Percentiles rank a stretch among this genome's conserved stretches.
Conservation (phyloP, 2,888 invertebrate genomes). For the Papilio protenor region DNA sequence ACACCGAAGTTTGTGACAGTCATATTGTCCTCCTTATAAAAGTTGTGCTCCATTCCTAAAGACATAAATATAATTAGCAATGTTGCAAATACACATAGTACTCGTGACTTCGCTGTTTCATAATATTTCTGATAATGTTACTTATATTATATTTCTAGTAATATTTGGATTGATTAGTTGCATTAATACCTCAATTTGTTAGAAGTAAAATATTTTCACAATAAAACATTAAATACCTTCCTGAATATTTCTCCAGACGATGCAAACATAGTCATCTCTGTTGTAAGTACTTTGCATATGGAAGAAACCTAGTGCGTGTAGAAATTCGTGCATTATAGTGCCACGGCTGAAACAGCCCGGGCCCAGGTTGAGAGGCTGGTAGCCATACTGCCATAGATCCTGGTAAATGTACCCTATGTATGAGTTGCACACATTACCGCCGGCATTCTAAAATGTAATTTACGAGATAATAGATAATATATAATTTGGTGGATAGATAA, state of each 20-base stretch:
- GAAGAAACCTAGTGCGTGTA: conserved; percentile 91
- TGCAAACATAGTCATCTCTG: conserved; percentile 89
- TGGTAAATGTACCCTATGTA: conserved; percentile 63
- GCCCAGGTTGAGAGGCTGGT: conserved; percentile 79
- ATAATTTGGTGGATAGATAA: no score
- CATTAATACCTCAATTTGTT: no score
- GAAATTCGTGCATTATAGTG: conserved; percentile 89
- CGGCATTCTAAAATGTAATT: conserved; percentile 87
- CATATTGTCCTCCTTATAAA: conserved; percentile 85
- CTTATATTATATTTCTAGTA: no score
- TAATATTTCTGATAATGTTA: no score
- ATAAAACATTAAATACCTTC: conserved; percentile 65
- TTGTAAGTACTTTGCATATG: conserved; percentile 92
- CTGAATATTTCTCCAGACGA: conserved; percentile 88
- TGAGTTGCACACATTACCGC: conserved; percentile 76
- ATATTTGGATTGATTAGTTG: no score
- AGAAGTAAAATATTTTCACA: no score
- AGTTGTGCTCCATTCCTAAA: conserved; percentile 83
- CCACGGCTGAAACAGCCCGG: conserved; percentile 84
- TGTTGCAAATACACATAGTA: no score
- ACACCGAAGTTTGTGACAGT: conserved; percentile 86
- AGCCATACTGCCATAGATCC: not conserved
- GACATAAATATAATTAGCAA: conserved; percentile 29
- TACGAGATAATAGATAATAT: not conserved
- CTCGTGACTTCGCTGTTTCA: no score